Conservation (phyloP, 1,140 invertebrate genomes). For the Zophobas morio region DNA sequence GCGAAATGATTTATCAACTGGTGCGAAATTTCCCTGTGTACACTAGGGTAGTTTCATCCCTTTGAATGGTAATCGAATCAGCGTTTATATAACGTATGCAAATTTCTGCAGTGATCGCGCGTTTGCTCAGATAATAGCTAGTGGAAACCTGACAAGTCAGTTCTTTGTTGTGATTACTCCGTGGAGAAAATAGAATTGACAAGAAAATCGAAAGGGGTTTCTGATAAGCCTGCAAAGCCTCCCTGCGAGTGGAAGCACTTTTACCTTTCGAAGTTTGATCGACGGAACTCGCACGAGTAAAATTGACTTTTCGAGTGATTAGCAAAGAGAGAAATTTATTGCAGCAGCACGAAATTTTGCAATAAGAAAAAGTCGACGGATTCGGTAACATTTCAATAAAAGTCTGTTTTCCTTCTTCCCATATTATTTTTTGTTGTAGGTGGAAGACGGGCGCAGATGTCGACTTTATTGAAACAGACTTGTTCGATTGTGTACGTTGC, state of each 20-base stretch:
- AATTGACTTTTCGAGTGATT: conserved; percentile 13
- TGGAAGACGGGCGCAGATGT: neutral
- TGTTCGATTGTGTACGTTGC: neutral
- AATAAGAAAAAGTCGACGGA: neutral
- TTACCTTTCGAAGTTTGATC: conserved; percentile 32
- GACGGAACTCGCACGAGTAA: neutral
- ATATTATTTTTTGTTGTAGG: neutral
- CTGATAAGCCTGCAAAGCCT: conserved; percentile 25
- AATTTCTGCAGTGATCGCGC: conserved; percentile 3
- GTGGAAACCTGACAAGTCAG: no score
- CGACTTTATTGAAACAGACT: neutral
- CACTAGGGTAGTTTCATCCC: neutral
- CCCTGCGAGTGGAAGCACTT: conserved; percentile 12
- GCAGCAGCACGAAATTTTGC: neutral
- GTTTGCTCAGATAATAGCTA: no score
- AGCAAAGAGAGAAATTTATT: neutral
- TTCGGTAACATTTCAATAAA: conserved; percentile 1
- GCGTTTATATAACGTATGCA: conserved; percentile 25
- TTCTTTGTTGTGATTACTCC: neutral
- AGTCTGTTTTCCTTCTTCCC: neutral
- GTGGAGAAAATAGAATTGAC: conserved; percentile 10
- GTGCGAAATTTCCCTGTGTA: neutral
- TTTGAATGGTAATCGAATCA: conserved; percentile 30
- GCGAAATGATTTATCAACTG: neutral
- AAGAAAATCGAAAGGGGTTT: conserved; percentile 23